Evolutionary conservation across 2,888 invertebrate species (phyloP).

Genomic region (Drosophila quinaria): DNA sequence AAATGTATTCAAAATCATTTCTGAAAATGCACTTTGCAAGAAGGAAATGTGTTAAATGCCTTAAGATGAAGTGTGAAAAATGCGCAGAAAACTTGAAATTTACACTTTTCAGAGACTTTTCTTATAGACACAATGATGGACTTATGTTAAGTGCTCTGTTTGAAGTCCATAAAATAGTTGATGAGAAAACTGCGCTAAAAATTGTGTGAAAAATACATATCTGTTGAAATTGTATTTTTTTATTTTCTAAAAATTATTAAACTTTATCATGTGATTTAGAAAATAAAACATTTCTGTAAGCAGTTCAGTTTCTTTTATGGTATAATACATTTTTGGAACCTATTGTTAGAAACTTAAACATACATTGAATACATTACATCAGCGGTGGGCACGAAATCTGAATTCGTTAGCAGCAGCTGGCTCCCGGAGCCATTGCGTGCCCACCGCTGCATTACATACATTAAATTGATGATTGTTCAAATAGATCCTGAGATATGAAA

Average conservation of each 20-base stretch:
- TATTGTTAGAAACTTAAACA: not conserved
- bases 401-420: no score
- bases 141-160: constrained; percentile 14
- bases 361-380: not conserved
- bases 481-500: not conserved
- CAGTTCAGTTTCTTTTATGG: not conserved
- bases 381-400: no score
- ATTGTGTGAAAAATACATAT: not conserved
- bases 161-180: not conserved
- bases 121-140: constrained; percentile 11
- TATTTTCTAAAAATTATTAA: no score
- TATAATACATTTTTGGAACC: not conserved
- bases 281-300: not conserved
- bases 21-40: constrained; percentile 35
- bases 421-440: no score
- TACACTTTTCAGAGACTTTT: constrained; percentile 6
- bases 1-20: constrained; percentile 14
- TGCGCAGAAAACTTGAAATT: constrained; percentile 4
- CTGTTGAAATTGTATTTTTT: not conserved
- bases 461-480: not conserved
- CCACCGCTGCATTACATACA: no score
- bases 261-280: no score
- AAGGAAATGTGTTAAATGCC: constrained; percentile 35
- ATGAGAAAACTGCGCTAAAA: not conserved
- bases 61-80: constrained; percentile 43